Evolutionary conservation across 2,113 vertebrate genomes (phyloP).

Genomic region (Gasterosteus aculeatus): DNA sequence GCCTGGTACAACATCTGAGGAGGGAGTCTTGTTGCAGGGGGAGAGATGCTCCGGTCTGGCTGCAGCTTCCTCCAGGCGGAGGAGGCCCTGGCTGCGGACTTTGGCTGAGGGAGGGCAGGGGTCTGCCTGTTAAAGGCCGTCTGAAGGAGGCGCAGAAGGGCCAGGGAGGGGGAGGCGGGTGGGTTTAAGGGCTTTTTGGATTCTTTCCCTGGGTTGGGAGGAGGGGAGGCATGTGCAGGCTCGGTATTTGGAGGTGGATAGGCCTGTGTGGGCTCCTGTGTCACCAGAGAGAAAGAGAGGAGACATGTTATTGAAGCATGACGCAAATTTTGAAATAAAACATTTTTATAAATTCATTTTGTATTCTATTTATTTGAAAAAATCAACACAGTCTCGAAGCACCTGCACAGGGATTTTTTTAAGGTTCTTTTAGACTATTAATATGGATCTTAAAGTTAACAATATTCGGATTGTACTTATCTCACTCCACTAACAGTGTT

Average conservation of each 20-base stretch:
- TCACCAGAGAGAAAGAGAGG: slow-evolving; percentile 30
- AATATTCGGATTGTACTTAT: too few species aligned
- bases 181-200: slow-evolving; percentile 48
- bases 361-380: neutral
- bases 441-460: too few species aligned
- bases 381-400: neutral
- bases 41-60: slow-evolving; percentile 71
- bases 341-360: neutral
- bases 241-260: slow-evolving; percentile 60
- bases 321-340: neutral
- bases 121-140: slow-evolving; percentile 88
- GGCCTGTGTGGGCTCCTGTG: slow-evolving; percentile 82
- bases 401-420: too few species aligned
- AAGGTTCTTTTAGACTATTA: too few species aligned
- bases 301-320: neutral
- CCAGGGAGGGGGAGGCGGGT: slow-evolving; percentile 68
- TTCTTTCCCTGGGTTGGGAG: slow-evolving; percentile 57
- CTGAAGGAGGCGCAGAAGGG: slow-evolving; percentile 88
- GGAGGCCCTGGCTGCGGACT: slow-evolving; percentile 35
- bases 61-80: slow-evolving; percentile 66
- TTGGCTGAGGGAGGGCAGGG: slow-evolving; percentile 66
- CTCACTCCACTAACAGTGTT: too few species aligned
- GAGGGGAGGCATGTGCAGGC: slow-evolving; percentile 34
- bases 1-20: slow-evolving; percentile 88
- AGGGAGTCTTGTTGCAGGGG: slow-evolving; percentile 76